Evolutionary conservation across 2,888 invertebrate species (phyloP).

Genomic region (Platycnemis pennipes): DNA sequence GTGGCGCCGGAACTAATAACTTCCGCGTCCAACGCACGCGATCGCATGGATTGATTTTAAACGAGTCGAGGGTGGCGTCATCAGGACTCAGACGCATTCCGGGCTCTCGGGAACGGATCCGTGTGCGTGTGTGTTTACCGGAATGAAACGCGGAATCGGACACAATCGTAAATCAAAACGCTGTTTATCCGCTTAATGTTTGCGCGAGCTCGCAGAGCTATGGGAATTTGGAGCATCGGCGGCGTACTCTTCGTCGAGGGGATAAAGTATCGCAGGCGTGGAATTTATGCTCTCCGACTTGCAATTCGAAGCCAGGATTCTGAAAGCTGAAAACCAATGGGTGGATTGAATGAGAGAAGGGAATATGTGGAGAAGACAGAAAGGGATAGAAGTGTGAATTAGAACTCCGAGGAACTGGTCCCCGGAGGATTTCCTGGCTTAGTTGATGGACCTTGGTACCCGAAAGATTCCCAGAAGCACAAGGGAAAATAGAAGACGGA

Average conservation of each 20-base stretch:
- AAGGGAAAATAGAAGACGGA: background rate
- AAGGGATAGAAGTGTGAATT: too few species aligned
- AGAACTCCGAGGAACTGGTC: too few species aligned
- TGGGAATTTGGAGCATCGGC: background rate
- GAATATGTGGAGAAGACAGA: too few species aligned
- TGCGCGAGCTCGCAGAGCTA: background rate
- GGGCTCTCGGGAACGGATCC: background rate
- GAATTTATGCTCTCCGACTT: background rate
- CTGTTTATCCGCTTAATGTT: slow-evolving; percentile 19
- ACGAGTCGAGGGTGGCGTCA: background rate
- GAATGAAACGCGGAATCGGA: slow-evolving; percentile 1
- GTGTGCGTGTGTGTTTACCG: background rate
- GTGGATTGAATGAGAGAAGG: background rate
- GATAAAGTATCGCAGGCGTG: background rate
- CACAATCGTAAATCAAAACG: slow-evolving; percentile 21
- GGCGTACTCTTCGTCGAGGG: background rate
- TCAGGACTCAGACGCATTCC: background rate
- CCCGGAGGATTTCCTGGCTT: too few species aligned
- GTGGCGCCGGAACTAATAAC: background rate
- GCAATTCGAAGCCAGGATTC: background rate
- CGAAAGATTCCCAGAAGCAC: background rate
- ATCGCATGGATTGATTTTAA: slow-evolving; percentile 25
- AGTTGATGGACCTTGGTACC: background rate
- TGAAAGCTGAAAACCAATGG: background rate
- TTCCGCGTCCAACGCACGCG: background rate